Conservation (phyloP, 2,888 invertebrate species). For the Carabus problematicus region DNA sequence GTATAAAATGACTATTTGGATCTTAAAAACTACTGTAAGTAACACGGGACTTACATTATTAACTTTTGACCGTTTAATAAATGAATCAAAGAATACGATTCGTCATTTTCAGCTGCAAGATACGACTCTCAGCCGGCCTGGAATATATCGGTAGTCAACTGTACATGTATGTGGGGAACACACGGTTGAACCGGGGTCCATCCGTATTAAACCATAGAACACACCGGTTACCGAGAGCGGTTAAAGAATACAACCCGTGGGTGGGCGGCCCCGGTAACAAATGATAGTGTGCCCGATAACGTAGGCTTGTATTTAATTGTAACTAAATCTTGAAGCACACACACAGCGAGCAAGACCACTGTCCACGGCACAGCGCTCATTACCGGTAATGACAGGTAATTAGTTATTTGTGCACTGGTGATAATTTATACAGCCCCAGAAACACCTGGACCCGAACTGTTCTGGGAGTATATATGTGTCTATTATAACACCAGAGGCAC, state of each 20-base stretch:
- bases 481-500: no score
- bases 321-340: slow-evolving; percentile 9
- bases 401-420: slow-evolving; percentile 16
- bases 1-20: no score
- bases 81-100: slow-evolving; percentile 28
- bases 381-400: slow-evolving; percentile 17
- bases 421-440: neutral
- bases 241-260: slow-evolving; percentile 8
- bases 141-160: neutral
- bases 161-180: neutral
- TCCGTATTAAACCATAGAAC: neutral
- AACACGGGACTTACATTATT: no score
- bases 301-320: slow-evolving; percentile 27
- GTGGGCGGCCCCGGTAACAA: slow-evolving; percentile 23
- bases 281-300: slow-evolving; percentile 26
- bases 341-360: slow-evolving; percentile 4
- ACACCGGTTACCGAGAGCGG: neutral
- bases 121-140: slow-evolving; percentile 4
- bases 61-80: slow-evolving; percentile 18
- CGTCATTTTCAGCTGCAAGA: slow-evolving; percentile 26
- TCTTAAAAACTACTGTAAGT: no score
- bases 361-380: neutral
- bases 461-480: no score
- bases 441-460: no score
- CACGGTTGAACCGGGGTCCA: neutral